A percentile compares a stretch with the other conserved stretches of the same genome.
Conservation (phyloP, 2,797 vertebrate genomes). For the Gouania willdenowi region DNA sequence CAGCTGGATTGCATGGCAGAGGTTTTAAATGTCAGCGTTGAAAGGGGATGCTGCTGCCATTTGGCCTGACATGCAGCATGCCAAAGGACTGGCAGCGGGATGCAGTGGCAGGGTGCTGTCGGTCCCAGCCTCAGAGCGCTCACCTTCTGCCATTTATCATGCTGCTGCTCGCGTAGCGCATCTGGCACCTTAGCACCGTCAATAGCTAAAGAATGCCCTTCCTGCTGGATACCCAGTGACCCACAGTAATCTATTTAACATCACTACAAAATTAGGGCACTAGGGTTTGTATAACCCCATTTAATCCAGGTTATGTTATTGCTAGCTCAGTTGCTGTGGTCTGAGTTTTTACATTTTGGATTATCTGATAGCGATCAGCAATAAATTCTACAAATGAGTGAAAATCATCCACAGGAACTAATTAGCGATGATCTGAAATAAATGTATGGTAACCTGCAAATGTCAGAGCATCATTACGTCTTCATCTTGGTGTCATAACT, state of each 20-base stretch:
- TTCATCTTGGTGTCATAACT: slow-evolving; percentile 9
- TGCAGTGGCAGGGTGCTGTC: slow-evolving; percentile 55
- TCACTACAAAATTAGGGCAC: slow-evolving; percentile 23
- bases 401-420: too few relatives aligned
- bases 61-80: slow-evolving; percentile 61
- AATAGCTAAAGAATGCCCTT: slow-evolving; percentile 35
- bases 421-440: too few relatives aligned
- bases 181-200: slow-evolving; percentile 56
- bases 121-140: slow-evolving; percentile 45
- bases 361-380: too few relatives aligned
- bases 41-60: slow-evolving; percentile 66
- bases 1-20: slow-evolving; percentile 73
- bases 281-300: slow-evolving; percentile 13
- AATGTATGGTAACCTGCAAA: too few relatives aligned
- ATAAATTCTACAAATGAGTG: too few relatives aligned
- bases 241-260: slow-evolving; percentile 33
- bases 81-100: slow-evolving; percentile 62
- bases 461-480: too few relatives aligned
- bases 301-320: neutral
- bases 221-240: slow-evolving; percentile 48
- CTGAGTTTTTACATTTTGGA: too few relatives aligned
- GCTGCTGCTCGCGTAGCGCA: slow-evolving; percentile 46
- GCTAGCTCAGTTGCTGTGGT: neutral
- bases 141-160: slow-evolving; percentile 74
- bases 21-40: slow-evolving; percentile 77